Evolutionary conservation across 2,888 invertebrate species (phyloP), one percentile per base, ranked within the genome.

Genomic region (Caenorhabditis sp.): DNA sequence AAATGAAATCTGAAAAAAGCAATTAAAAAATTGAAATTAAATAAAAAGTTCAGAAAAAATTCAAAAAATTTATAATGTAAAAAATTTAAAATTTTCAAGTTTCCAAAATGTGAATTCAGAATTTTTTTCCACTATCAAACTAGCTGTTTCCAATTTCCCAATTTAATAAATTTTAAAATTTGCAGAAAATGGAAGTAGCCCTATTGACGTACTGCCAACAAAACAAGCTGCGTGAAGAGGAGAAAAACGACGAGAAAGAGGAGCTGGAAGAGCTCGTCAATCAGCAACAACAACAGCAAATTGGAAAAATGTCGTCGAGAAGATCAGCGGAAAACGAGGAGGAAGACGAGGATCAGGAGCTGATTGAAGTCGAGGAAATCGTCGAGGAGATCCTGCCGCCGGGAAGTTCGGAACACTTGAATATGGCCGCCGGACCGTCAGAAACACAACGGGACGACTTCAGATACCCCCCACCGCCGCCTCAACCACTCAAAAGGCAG

Each of bases 101-200:
- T 32, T 32, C 32, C 4, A 32, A 32, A 32, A 32, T 6, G 9
- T 32, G 4, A 9, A 32, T 9, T 9, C 9, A 32, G 32, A 32
- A 6, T 32, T 32, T 6, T 32, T 4, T 6, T 32, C 32, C 4
- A 9, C 32, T 32, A 32, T 32, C 32, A 32, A 32, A n/a, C n/a
- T n/a, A n/a, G n/a, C n/a, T n/a, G n/a, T n/a, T 32, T 32, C 9
- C 32, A 32, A 32, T 32, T 32, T 32, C 32, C 4, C 4, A 32
- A 32, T 32, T 32, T 32, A n/a, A n/a, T n/a, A n/a, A n/a, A n/a
- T 32, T 32, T 32, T 9, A 32, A 32, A 32, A 40, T 47, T 58
- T 56, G 0, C 56, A 71, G 70, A 80, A 74, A 68, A 62, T 80
- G 61, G 80, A 80, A 28, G 13, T 32, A 26, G 60, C 64, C 6